Conservation (phyloP, 2,797 vertebrate genomes). For the Coranthus polyacanthus region DNA sequence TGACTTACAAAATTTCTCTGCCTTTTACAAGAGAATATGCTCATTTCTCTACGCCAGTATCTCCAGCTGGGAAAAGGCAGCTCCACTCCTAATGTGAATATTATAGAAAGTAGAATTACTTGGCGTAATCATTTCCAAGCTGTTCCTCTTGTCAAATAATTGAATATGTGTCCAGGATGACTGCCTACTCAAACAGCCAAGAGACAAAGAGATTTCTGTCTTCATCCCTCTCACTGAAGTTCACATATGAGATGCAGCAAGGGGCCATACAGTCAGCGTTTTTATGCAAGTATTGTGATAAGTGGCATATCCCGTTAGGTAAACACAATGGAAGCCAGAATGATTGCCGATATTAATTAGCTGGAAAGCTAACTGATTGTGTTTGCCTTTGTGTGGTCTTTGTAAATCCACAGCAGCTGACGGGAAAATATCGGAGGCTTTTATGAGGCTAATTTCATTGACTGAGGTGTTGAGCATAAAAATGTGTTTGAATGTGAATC, state of each 20-base stretch:
- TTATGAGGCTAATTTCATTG: constrained; percentile 2
- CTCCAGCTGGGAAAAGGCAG: constrained; percentile 23
- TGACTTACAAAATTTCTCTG: constrained; percentile 49
- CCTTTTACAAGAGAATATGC: constrained; percentile 44
- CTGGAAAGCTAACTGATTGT: constrained; percentile 23
- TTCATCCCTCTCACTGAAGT: constrained; percentile 31
- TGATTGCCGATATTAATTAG: constrained; percentile 49
- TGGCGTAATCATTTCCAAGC: constrained; percentile 39
- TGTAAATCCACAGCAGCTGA: constrained; percentile 40
- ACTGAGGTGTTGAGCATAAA: constrained; percentile 7
- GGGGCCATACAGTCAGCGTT: constrained; percentile 3
- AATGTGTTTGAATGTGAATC: background rate
- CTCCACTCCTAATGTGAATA: constrained; percentile 43
- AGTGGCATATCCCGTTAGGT: constrained; percentile 41
- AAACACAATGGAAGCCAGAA: constrained; percentile 43
- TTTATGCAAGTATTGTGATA: constrained; percentile 48
- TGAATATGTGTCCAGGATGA: constrained; percentile 44
- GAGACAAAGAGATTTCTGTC: constrained; percentile 29
- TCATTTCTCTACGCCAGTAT: constrained; percentile 44
- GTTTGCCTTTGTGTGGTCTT: constrained; percentile 39
- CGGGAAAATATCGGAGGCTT: constrained; percentile 17
- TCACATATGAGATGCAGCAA: background rate
- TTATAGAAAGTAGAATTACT: constrained; percentile 39
- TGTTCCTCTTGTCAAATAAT: constrained; percentile 44
- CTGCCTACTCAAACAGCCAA: constrained; percentile 13